Percentiles rank a stretch among this genome's conserved stretches.
These are phyloP conservation scores for Antedon mediterranea DNA, from an alignment of 53 echinoderm and acorn worm genomes.

Conservation along the genomic window DNA sequence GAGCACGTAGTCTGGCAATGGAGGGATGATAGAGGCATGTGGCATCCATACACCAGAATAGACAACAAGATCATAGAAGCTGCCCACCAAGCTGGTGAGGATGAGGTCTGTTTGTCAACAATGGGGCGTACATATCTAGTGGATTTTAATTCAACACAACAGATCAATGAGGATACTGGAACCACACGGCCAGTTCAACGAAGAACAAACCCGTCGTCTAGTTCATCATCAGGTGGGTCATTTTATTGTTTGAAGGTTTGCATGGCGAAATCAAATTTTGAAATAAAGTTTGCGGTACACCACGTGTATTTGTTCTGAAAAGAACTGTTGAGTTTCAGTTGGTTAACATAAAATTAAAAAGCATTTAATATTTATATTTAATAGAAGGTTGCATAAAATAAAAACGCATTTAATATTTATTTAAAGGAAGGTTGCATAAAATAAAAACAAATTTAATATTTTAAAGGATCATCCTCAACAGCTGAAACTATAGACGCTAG, in stretches of 20 bases:
- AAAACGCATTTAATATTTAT: too few relatives aligned
- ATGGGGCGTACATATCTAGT: conserved; percentile 79
- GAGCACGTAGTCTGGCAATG: conserved; percentile 93
- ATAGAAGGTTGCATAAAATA: too few relatives aligned
- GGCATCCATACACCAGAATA: conserved; percentile 81
- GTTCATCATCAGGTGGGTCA: conserved; percentile 10
- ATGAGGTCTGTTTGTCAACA: conserved; percentile 87
- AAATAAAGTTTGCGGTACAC: too few relatives aligned
- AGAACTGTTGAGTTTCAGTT: too few relatives aligned
- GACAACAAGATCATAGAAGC: conserved; percentile 98
- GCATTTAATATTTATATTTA: too few relatives aligned
- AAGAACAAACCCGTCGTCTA: conserved; percentile 58
- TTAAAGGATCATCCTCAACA: conserved; percentile 19
- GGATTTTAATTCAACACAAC: conserved; percentile 96
- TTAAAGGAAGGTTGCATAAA: too few relatives aligned
- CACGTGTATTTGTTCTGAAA: too few relatives aligned
- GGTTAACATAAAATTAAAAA: too few relatives aligned
- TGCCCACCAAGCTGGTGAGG: conserved; percentile 90
- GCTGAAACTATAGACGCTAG: conserved; percentile 59
- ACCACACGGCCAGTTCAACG: conserved; percentile 90
- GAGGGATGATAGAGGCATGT: conserved; percentile 88
- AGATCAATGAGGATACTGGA: conserved; percentile 97
- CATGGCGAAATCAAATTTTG: too few relatives aligned
- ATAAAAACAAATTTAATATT: too few relatives aligned
- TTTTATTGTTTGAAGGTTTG: too few relatives aligned